Percentiles rank a stretch among this genome's conserved stretches.
phyloP scores from a whole-genome alignment of 2,113 vertebrate species.

The Danionella cerebrum region DNA sequence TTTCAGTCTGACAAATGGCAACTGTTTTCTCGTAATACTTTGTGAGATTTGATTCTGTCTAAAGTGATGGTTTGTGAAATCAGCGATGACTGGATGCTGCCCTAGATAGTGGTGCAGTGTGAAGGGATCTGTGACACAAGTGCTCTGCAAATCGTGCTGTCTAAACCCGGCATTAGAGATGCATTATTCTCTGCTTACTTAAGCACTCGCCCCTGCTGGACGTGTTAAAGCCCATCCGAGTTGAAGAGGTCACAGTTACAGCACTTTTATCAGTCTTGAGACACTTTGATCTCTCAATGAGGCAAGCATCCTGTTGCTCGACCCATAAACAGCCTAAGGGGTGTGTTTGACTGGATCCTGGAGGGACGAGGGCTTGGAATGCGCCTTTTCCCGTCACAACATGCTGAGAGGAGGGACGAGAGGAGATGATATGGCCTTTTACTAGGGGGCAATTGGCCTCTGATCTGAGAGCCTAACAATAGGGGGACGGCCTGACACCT shows the following conservation, averaged over 20 bases:
- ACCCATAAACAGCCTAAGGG: slow-evolving; percentile 67
- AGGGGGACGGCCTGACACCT: slow-evolving; percentile 61
- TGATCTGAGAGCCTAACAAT: slow-evolving; percentile 52
- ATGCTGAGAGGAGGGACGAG: not conserved
- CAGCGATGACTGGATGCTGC: too few species aligned
- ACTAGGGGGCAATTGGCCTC: slow-evolving; percentile 21
- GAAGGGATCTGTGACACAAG: too few species aligned
- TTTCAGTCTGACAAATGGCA: too few species aligned
- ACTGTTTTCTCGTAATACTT: too few species aligned
- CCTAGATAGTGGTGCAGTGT: too few species aligned
- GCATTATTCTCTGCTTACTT: slow-evolving; percentile 4
- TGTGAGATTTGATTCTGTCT: too few species aligned
- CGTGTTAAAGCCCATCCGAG: slow-evolving; percentile 46
- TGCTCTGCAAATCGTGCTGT: too few species aligned
- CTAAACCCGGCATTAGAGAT: too few species aligned
- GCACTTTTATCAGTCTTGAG: slow-evolving; percentile 57
- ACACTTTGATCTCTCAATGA: slow-evolving; percentile 65
- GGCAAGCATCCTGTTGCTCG: slow-evolving; percentile 67
- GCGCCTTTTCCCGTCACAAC: slow-evolving; percentile 19
- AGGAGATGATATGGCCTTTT: not conserved
- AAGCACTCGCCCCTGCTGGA: slow-evolving; percentile 22
- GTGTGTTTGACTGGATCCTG: slow-evolving; percentile 54
- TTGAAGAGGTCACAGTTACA: slow-evolving; percentile 64
- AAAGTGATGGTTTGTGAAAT: too few species aligned
- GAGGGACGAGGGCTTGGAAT: slow-evolving; percentile 28